Evolutionary conservation across 2,888 invertebrate genomes (phyloP).

Genomic region (Sinhomidia bicolor): DNA sequence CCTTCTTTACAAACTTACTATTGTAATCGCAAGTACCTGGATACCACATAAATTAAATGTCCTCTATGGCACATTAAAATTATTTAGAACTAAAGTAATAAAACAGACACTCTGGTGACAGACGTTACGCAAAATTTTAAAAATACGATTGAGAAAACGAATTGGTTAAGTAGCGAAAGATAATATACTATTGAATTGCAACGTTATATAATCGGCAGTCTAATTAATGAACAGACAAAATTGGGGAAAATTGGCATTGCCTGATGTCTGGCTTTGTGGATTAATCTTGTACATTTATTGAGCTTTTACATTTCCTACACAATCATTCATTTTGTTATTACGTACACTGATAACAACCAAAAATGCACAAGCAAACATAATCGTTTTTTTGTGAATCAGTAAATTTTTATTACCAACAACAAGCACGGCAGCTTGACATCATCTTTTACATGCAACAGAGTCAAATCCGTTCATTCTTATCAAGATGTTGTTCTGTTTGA

Average conservation of each 20-base stretch:
- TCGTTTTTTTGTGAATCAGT: neutral
- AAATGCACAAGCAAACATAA: neutral
- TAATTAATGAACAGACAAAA: neutral
- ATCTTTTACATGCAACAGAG: too few species aligned
- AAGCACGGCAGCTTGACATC: neutral
- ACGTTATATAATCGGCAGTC: neutral
- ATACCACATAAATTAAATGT: neutral
- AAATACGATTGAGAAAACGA: too few species aligned
- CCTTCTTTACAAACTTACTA: too few species aligned
- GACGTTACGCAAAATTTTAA: too few species aligned
- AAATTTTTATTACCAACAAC: neutral
- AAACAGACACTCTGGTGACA: neutral
- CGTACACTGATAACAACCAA: neutral
- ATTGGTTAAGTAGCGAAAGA: too few species aligned
- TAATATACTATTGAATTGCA: neutral
- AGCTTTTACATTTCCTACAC: constrained; percentile 23
- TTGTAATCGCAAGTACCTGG: neutral
- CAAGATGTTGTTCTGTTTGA: too few species aligned
- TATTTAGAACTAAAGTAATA: neutral
- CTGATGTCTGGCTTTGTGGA: too few species aligned
- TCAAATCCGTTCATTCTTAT: too few species aligned
- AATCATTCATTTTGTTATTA: constrained; percentile 34
- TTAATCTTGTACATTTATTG: too few species aligned
- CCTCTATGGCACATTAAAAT: neutral
- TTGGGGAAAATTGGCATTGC: neutral